Evolutionary conservation across 2,113 vertebrate genomes (phyloP).

Genomic region (Choloepus hoffmanni): DNA sequence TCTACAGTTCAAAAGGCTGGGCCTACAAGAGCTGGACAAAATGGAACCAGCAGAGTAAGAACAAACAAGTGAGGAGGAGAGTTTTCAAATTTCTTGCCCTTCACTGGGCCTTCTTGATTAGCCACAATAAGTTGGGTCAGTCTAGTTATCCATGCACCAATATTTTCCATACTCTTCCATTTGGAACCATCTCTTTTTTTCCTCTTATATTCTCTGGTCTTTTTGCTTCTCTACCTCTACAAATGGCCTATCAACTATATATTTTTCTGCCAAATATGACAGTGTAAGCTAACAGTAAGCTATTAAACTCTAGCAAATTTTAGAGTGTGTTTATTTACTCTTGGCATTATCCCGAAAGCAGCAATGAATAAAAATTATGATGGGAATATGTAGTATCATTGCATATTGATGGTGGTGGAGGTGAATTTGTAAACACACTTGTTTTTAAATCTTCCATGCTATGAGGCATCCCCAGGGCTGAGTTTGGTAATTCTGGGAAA

Average conservation of each 20-base stretch:
- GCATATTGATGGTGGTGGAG: background rate
- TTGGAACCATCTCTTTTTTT: background rate
- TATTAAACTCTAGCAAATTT: background rate
- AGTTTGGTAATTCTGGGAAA: background rate
- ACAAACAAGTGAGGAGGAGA: background rate
- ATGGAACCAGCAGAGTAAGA: background rate
- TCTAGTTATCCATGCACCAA: background rate
- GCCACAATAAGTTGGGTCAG: background rate
- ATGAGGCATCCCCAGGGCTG: background rate
- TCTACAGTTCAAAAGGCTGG: accelerated
- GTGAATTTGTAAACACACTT: background rate
- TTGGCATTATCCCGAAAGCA: background rate
- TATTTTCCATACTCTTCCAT: background rate
- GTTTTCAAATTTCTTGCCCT: background rate
- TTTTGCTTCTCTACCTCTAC: background rate
- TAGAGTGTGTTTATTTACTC: background rate
- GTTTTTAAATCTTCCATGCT: background rate
- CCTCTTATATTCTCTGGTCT: background rate
- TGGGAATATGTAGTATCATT: background rate
- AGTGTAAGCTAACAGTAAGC: background rate
- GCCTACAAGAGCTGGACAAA: background rate
- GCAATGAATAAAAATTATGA: background rate
- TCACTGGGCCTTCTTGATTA: background rate
- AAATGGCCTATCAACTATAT: background rate
- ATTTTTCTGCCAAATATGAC: background rate